Evolutionary conservation across 2,797 vertebrate genomes (phyloP), one percentile per base, ranked within the genome.

Genomic region (Percopsis omiscomaycus): DNA sequence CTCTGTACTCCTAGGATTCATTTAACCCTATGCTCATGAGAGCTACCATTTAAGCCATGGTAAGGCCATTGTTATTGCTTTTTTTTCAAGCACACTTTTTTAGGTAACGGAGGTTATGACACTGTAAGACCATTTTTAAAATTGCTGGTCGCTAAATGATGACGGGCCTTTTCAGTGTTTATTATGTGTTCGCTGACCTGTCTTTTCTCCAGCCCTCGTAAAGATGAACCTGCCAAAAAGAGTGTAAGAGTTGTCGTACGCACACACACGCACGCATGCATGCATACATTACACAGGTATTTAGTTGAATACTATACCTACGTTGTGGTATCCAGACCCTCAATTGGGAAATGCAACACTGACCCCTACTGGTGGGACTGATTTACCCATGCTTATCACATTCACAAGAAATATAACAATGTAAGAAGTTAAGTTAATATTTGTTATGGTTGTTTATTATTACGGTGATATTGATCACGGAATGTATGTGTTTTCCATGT

Each of bases 281-380:
- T 11, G 28, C 15, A 50, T 14, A 50, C n/a, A 47, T 15, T 2
- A 49, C 37, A 42, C 9, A 9, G 37, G 9, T 42, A 9, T 42
- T 42, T 42, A 9, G 2, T 42, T 42, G 8, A 42, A 6, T 42
- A 8, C 2, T 42, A 42, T 6, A 42, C 8, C 2, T 42, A 42
- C 22, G 22, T 22, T 42, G 37, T 10, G 37, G 6, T 42, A 42
- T 42, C 37, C 37, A 42, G 37, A 42, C 6, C 27, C 29, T 42
- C 49, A 59, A 5, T 47, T 2, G 16, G 15, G 49, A 4, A 16
- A 15, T 5, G 29, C 51, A 61, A 60, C 66, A 64, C 11, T 53
- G 37, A 61, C 56, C 50, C 45, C 64, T 64, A 10, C 4, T 65
- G 68, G 46, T 65, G 46, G 1, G 22, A 22, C 22, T 22, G 22